Base-by-base conservation (phyloP, 2,888 invertebrate genomes). In the Tachina grossa region DNA sequence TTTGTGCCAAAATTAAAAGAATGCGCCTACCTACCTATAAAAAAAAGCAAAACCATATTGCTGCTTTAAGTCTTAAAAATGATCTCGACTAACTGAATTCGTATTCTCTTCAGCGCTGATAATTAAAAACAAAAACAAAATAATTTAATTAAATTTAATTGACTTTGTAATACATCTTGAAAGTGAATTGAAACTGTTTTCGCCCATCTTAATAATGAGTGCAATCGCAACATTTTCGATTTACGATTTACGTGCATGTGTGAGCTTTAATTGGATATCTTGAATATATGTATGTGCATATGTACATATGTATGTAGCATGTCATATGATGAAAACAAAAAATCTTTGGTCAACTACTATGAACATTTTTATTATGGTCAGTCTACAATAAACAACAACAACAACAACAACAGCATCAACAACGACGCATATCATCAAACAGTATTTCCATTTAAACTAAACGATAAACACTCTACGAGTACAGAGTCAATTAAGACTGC, bases 281-380 rank as follows among this genome's bases (percentile, higher is more conserved):
- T 47, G 31, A 74, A 45, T 59, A 16, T n/a, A 31, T 31, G 31
- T 31, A 31, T 6, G 6, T 6, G 4, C 31, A 31, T 31, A 31
- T 4, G 22, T 22, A 22, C 3, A 31, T 31, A 31, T 5, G 4
- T 49, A 14, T 68, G 57, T 79, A 85, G 85, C 83, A 83, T 85
- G 83, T 85, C 85, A 83, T 76, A 72, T 83, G 79, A 80, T 83
- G 79, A 85, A 80, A 49, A 53, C 79, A 68, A 83, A 59, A 76
- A 11, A 66, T 72, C 65, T 66, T 63, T 72, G 16, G 41, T 76
- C 43, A 83, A 85, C 69, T 74, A 85, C 69, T 74, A 72, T 47
- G 68, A 76, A 55, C 75, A 51, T 41, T 81, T 57, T 69, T 63
- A 72, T 76, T 76, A 76, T 61, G 59, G 19, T 45, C 85, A 71